phyloP scores from a whole-genome alignment of 2,888 invertebrate species.

The Zygothrica quintamaculata region DNA sequence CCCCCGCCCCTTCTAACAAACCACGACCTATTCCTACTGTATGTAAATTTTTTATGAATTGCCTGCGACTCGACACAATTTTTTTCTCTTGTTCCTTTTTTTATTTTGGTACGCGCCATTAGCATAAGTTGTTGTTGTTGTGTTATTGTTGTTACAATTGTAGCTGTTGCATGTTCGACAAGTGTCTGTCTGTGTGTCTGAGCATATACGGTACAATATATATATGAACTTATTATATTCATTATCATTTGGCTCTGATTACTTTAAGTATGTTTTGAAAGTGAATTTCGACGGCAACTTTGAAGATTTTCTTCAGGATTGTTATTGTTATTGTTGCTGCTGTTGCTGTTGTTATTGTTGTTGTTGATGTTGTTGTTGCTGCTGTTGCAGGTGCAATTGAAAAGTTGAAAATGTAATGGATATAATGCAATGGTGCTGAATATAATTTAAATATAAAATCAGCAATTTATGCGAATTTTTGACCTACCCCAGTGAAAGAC shows the following conservation, averaged over 20 bases:
- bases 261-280: conserved; percentile 67
- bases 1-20: conserved; percentile 40
- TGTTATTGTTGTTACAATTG: conserved; percentile 30
- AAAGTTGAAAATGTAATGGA: conserved; percentile 11
- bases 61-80: conserved; percentile 27
- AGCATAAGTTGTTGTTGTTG: conserved; percentile 62
- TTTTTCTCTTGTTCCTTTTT: conserved; percentile 25
- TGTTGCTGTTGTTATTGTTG: conserved; percentile 11
- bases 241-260: conserved; percentile 54
- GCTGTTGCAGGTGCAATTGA: conserved; percentile 50
- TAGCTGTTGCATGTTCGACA: conserved; percentile 52
- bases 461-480: conserved; percentile 44
- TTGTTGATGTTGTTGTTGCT: conserved; percentile 11
- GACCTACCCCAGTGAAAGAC: conserved; percentile 27
- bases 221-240: too few species aligned
- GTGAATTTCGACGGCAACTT: conserved; percentile 56
- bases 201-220: conserved; percentile 13
- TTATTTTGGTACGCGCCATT: conserved; percentile 78
- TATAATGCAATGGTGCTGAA: conserved; percentile 2
- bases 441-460: conserved; percentile 43
- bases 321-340: conserved; percentile 2
- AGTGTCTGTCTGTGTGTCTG: too few species aligned
- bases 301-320: conserved; percentile 26
- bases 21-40: conserved; percentile 33
- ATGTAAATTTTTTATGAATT: conserved; percentile 77